A percentile compares a stretch with the other conserved stretches of the same genome.
phyloP scores from a whole-genome alignment of 2,797 vertebrate genomes.

The Parauchenoglanis punctatus region DNA sequence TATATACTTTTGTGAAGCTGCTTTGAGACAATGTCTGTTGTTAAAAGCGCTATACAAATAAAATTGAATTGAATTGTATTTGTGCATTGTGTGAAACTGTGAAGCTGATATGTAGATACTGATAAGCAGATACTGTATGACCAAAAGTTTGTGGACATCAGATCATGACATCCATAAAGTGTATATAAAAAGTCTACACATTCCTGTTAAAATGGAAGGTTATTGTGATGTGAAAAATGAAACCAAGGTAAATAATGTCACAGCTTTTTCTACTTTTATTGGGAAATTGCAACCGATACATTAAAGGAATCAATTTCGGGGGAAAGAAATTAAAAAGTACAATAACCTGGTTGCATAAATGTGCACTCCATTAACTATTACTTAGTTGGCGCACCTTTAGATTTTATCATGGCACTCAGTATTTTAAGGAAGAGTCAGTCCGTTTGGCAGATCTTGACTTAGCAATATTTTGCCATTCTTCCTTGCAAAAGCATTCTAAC shows the following conservation, averaged over 20 bases:
- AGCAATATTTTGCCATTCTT: not conserved
- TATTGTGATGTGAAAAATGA: not conserved
- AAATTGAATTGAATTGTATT: no score
- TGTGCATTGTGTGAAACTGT: not conserved
- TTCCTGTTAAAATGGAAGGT: not conserved
- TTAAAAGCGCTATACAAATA: no score
- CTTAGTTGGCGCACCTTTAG: not conserved
- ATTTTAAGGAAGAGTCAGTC: not conserved
- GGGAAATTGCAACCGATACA: not conserved
- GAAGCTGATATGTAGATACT: not conserved
- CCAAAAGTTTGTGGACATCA: not conserved
- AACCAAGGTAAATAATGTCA: not conserved
- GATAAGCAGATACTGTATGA: not conserved
- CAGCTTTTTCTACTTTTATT: not conserved
- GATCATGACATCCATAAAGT: not conserved
- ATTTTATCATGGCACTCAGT: not conserved
- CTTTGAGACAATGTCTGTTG: no score
- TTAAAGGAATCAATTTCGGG: not conserved
- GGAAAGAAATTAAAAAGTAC: not conserved
- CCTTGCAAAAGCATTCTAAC: not conserved
- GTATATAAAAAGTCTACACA: not conserved
- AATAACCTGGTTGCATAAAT: not conserved
- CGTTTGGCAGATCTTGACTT: not conserved
- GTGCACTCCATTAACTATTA: not conserved
- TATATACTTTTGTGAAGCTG: no score